Evolutionary conservation across 2,797 vertebrate genomes (phyloP).

Genomic region (Garrulus glandarius): DNA sequence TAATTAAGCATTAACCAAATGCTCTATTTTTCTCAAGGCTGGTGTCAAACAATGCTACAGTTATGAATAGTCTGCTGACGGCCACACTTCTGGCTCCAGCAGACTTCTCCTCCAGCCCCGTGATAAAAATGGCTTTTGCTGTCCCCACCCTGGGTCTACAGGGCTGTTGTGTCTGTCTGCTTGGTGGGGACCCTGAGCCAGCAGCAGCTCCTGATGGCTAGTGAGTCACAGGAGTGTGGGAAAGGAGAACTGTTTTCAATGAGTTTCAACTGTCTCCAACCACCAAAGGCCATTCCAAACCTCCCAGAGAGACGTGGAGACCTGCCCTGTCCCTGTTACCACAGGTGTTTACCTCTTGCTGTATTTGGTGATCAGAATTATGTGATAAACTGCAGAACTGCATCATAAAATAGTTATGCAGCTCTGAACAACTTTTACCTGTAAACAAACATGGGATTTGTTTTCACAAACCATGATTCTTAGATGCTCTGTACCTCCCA

Average conservation of each 20-base stretch:
- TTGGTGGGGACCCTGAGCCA: fast-evolving
- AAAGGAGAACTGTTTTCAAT: fast-evolving
- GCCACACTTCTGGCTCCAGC: background rate
- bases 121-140: background rate
- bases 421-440: background rate
- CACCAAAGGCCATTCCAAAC: background rate
- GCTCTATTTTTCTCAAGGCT: background rate
- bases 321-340: background rate
- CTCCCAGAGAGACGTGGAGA: fast-evolving
- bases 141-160: fast-evolving
- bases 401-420: background rate
- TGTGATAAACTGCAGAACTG: background rate
- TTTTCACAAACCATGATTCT: background rate
- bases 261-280: fast-evolving
- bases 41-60: fast-evolving
- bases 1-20: background rate
- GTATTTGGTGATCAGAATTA: background rate
- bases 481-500: background rate
- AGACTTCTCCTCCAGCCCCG: fast-evolving
- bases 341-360: background rate
- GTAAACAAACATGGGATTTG: background rate
- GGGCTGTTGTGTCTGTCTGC: too few relatives aligned
- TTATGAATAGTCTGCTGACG: background rate
- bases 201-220: fast-evolving
- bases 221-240: fast-evolving